phyloP scores from a whole-genome alignment of 2,888 invertebrate species.

The Tachina lurida region DNA sequence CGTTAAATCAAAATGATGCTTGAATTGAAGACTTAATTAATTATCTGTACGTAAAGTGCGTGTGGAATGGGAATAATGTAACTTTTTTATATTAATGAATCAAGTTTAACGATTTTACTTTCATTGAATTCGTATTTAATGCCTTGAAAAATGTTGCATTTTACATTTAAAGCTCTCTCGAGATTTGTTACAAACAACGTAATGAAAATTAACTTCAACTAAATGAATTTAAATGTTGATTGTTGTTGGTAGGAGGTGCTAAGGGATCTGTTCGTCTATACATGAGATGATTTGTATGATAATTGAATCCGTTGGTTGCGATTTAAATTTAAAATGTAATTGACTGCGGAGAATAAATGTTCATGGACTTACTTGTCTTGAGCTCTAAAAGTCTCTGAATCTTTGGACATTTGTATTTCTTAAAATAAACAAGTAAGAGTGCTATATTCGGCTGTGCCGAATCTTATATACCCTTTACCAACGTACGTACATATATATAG shows the following conservation, averaged over 20 bases:
- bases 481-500: no score
- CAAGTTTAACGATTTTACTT: slow-evolving; percentile 26
- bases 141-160: slow-evolving; percentile 44
- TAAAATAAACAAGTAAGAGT: no score
- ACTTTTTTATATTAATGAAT: neutral
- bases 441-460: no score
- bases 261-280: slow-evolving; percentile 11
- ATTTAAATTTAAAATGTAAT: neutral
- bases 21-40: slow-evolving; percentile 45
- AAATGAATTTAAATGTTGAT: slow-evolving; percentile 37
- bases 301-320: neutral
- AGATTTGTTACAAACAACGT: slow-evolving; percentile 20
- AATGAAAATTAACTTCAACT: slow-evolving; percentile 25
- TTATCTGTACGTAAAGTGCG: slow-evolving; percentile 4
- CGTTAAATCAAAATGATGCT: slow-evolving; percentile 5
- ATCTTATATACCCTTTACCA: no score
- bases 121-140: slow-evolving; percentile 58
- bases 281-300: neutral
- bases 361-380: no score
- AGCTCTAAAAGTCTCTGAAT: no score
- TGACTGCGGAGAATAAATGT: no score
- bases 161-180: slow-evolving; percentile 20
- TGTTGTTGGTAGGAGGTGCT: slow-evolving; percentile 19
- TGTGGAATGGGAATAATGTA: neutral
- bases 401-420: no score